Conservation (phyloP, 2,113 vertebrate species). For the Pomatostomus ruficeps region DNA sequence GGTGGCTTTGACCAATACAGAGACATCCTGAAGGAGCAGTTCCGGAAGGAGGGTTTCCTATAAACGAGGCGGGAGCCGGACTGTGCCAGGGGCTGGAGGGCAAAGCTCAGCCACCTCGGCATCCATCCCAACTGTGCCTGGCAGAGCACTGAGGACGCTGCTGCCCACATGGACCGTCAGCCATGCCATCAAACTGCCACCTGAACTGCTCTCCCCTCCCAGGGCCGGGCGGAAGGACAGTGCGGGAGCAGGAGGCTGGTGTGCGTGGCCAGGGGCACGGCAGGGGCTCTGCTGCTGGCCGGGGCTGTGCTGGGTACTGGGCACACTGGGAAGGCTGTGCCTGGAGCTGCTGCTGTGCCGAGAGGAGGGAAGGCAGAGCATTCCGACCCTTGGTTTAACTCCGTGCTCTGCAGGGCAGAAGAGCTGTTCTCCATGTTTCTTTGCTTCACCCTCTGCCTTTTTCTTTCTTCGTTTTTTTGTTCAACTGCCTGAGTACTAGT, state of each 20-base stretch:
- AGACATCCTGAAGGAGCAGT: constrained; percentile 94
- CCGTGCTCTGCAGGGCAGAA: neutral
- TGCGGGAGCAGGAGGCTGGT: neutral
- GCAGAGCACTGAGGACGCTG: neutral
- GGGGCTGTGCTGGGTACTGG: neutral
- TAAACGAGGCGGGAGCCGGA: constrained; percentile 65
- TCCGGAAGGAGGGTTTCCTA: constrained; percentile 92
- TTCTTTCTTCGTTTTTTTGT: neutral
- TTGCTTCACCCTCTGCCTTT: neutral
- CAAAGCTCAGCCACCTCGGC: neutral
- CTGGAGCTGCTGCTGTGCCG: constrained; percentile 1
- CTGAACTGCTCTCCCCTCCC: neutral
- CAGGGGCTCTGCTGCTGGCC: neutral
- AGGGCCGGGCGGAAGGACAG: neutral
- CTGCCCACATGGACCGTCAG: neutral
- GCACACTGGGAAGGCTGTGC: neutral
- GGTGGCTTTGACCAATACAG: constrained; percentile 96
- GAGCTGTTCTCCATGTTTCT: neutral
- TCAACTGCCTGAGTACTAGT: neutral
- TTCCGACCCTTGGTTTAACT: neutral
- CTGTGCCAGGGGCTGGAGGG: neutral
- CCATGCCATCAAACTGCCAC: constrained; percentile 8
- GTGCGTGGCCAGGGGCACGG: neutral
- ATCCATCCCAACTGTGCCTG: constrained; percentile 24
- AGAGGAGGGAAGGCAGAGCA: neutral